Percentiles rank a stretch among this genome's conserved stretches.
Conservation (phyloP, 2,888 invertebrate genomes). For the Cantharis flavilabris region DNA sequence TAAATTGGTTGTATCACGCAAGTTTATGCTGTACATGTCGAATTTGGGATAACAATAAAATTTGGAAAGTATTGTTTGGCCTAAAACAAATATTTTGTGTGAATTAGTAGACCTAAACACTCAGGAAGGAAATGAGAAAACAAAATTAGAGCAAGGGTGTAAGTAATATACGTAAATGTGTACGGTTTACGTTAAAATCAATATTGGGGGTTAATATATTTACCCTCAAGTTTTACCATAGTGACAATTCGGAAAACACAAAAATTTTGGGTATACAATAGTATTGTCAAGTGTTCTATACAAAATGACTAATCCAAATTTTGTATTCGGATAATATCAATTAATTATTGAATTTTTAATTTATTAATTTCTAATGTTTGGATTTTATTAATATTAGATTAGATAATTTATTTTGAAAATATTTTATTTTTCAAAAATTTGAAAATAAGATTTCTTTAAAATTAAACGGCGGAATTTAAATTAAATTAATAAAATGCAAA, state of each 20-base stretch:
- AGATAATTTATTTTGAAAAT: too few species aligned
- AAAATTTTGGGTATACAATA: neutral
- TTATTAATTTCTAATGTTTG: neutral
- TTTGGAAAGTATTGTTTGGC: neutral
- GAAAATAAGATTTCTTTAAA: neutral
- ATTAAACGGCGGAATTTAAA: neutral
- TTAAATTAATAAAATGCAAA: neutral
- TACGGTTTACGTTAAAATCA: neutral
- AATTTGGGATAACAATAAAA: neutral
- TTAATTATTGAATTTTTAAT: neutral
- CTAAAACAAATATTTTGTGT: neutral
- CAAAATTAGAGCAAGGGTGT: slow-evolving; percentile 1
- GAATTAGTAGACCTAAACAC: neutral
- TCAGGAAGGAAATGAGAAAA: neutral
- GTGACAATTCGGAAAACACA: neutral
- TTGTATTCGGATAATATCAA: neutral
- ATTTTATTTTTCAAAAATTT: neutral
- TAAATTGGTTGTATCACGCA: neutral
- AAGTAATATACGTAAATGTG: neutral
- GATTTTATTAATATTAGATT: neutral
- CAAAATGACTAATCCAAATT: neutral
- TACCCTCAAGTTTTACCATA: neutral
- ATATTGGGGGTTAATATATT: slow-evolving; percentile 1
- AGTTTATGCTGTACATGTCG: neutral
- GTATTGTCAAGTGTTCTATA: neutral